Evolutionary conservation across 2,113 vertebrate genomes (phyloP).

Genomic region (Chloroceryle aenea): DNA sequence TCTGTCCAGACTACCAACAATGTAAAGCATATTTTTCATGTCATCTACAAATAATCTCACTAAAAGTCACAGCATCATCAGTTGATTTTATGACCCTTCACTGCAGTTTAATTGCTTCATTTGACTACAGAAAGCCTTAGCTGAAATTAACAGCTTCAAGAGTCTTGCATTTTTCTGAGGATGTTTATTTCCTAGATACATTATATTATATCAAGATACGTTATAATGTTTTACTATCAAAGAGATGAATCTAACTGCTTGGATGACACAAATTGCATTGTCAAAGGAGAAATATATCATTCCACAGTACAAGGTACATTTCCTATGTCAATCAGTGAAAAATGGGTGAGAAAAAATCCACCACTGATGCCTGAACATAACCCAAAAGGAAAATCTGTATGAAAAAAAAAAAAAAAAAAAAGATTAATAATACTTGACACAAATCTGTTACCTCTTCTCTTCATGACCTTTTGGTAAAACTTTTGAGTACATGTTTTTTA

Average conservation of each 20-base stretch:
- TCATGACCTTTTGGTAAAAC: not conserved
- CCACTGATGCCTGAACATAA: not conserved
- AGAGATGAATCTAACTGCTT: not conserved
- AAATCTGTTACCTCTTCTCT: not conserved
- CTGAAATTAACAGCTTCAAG: not conserved
- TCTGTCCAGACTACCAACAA: not conserved
- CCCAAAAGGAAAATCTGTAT: not conserved
- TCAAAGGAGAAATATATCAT: not conserved
- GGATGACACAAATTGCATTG: not conserved
- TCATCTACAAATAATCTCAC: not conserved
- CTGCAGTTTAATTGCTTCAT: constrained; percentile 34
- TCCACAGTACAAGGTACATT: not conserved
- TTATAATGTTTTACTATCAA: not conserved
- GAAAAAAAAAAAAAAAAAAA: not conserved
- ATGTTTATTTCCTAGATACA: not conserved
- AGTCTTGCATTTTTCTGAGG: not conserved
- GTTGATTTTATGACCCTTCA: constrained; percentile 1
- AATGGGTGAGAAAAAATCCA: not conserved
- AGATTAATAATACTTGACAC: not conserved
- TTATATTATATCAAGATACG: not conserved
- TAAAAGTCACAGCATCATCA: not conserved
- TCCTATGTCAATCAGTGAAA: not conserved
- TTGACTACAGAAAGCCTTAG: not conserved
- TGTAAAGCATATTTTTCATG: not conserved
- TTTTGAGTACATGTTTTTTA: not conserved